phyloP scores from a whole-genome alignment of 1,140 invertebrate species.

The Formica exsecta region DNA sequence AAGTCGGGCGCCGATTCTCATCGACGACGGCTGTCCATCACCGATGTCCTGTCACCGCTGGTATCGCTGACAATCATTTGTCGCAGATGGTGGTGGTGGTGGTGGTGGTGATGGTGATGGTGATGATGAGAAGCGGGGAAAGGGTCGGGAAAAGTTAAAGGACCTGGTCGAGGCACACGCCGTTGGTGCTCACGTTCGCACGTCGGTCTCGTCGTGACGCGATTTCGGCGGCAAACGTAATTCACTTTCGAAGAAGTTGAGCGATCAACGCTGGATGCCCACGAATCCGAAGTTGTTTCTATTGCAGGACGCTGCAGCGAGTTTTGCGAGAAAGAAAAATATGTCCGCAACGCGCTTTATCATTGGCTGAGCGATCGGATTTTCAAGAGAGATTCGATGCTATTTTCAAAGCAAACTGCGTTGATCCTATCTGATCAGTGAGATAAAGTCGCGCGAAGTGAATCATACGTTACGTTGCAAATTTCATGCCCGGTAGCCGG shows the following conservation, averaged over 20 bases:
- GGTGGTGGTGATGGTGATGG: not conserved
- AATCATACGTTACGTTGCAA: not conserved
- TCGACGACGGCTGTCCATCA: not conserved
- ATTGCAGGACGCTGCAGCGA: not conserved
- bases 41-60: constrained; percentile 14
- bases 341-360: not conserved
- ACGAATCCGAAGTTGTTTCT: constrained; percentile 32
- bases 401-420: not conserved
- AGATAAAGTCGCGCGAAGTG: not conserved
- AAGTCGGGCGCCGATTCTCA: constrained; percentile 51
- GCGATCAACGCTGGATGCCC: not conserved
- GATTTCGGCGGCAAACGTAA: constrained; percentile 6
- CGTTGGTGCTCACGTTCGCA: not conserved
- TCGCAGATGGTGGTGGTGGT: constrained; percentile 48
- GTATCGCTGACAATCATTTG: constrained; percentile 38
- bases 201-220: not conserved
- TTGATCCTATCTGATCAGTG: constrained; percentile 16
- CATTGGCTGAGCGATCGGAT: not conserved
- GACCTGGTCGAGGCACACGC: not conserved
- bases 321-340: too few relatives aligned
- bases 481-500: not conserved
- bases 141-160: not conserved
- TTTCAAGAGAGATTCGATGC: not conserved
- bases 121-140: not conserved
- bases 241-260: constrained; percentile 13